Evolutionary conservation across 2,797 vertebrate genomes (phyloP), one percentile per base, ranked within the genome.

Genomic region (Micromesistius poutassou): DNA sequence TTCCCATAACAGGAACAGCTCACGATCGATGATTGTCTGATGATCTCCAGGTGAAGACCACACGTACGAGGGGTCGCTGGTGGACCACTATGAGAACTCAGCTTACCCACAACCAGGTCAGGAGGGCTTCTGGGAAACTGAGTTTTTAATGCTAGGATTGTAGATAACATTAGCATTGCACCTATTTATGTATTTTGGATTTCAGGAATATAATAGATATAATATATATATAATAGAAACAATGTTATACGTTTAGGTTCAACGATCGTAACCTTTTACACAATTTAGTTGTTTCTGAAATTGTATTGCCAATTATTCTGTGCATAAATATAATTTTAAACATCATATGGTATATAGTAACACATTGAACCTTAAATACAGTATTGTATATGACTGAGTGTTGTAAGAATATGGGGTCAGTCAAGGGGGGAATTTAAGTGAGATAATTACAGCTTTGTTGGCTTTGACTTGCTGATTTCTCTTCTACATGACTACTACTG

Each of bases 71-170:
- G 92, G 89, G 30, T 94, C 93, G 0, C 16, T 90, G 50, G 82
- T 91, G 12, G 88, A 91, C 76, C 84, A 42, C 82, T 88, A 91
- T 76, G 84, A 87, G 68, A 80, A 71, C 71, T 74, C 84, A 46
- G 91, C 84, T 40, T 82, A 89, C 22, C 89, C 85, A 68, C 88
- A 83, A 0, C 85, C 89, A 85, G 94, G 94, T 95, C 90, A 85
- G 84, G 19, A 2, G 66, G 0, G 66, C 33, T 40, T 31, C 35
- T 50, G 62, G n/a, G 62, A 66, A 66, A 66, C 7, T 25, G 22
- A 28, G 22, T 6, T 28, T 66, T 66, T 66, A 50, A 19, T 50
- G 46, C 46, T 16, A 50, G 46, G 19, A 50, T 62, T 62, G 5
- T 62, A 50, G 46, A 4, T 28, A 25, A 66, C 62, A 66, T 66